These are phyloP conservation scores for Lytechinus pictus DNA, from an alignment of 35 echinoderm and acorn worm genomes.

Conservation along the genomic window DNA sequence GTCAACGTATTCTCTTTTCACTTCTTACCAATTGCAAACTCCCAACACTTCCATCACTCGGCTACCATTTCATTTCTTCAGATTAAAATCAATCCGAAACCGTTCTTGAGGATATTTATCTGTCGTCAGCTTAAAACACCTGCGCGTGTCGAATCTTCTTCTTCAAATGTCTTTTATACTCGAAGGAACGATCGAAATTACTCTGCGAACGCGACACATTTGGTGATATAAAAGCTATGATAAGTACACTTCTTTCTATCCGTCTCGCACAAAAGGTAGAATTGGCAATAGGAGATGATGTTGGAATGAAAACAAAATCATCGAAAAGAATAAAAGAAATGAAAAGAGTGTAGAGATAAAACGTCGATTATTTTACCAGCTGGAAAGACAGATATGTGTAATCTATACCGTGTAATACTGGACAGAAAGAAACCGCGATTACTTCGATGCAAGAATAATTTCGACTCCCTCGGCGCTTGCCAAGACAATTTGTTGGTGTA, in stretches of 20 bases:
- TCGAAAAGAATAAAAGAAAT: not conserved
- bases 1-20: not conserved
- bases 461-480: not conserved
- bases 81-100: not conserved
- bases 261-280: not conserved
- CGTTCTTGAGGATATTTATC: not conserved
- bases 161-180: not conserved
- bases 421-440: not conserved
- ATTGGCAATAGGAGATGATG: constrained; percentile 1
- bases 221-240: not conserved
- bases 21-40: not conserved
- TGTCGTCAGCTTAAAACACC: not conserved
- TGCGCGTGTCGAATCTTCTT: not conserved
- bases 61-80: not conserved
- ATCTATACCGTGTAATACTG: not conserved
- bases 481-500: not conserved
- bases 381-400: not conserved
- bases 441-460: not conserved
- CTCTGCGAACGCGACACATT: not conserved
- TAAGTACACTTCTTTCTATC: not conserved
- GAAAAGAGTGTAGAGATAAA: not conserved
- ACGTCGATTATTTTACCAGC: not conserved
- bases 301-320: not conserved
- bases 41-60: not conserved
- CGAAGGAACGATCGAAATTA: not conserved